Base-by-base conservation (phyloP, 2,888 invertebrate species). In the Macrophya annulata region DNA sequence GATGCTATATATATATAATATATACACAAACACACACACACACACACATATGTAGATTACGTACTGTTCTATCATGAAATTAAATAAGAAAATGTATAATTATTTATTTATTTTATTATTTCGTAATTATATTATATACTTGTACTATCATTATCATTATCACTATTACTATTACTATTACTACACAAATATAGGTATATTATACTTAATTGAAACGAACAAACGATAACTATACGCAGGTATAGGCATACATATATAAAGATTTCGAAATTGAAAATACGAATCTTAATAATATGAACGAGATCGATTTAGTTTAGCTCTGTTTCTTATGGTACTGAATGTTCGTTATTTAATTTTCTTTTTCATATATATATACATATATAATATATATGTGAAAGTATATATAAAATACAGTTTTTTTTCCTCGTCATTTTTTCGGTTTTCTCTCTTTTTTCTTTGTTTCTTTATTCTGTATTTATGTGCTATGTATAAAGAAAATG, bases 51-150 rank as follows among this genome's bases (percentile, higher is more conserved):
- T 55, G n/a, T 51, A 51, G 51, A n/a, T 55, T n/a, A 31, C 31
- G 31, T 31, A 31, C 31, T 2, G 31, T 31, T 31, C 1, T 31
- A 31, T 31, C 31, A 55, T 55, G 55, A 55, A 55, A 55, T 55
- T 55, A n/a, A n/a, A n/a, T 55, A 8, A 6, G n/a, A 55, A 55
- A 55, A 55, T 55, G 6, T 55, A 55, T 55, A 6, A 55, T 55
- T 55, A 55, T 55, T 55, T 55, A 55, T 55, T 55, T 55, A 55
- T 55, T 55, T n/a, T 55, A n/a, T 55, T 55, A n/a, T n/a, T 55
- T n/a, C 55, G n/a, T 55, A n/a, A 55, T 55, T 55, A n/a, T 55
- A 55, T 55, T 55, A 55, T 55, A 55, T 8, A 55, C 8, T n/a
- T 55, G 8, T n/a, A 55, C 31, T n/a, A 55, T n/a, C 0, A 55